A percentile compares a stretch with the other conserved stretches of the same genome.
These are phyloP conservation scores for Halcyon smyrnensis DNA, from an alignment of 2,797 vertebrate genomes.

Conservation along the genomic window DNA sequence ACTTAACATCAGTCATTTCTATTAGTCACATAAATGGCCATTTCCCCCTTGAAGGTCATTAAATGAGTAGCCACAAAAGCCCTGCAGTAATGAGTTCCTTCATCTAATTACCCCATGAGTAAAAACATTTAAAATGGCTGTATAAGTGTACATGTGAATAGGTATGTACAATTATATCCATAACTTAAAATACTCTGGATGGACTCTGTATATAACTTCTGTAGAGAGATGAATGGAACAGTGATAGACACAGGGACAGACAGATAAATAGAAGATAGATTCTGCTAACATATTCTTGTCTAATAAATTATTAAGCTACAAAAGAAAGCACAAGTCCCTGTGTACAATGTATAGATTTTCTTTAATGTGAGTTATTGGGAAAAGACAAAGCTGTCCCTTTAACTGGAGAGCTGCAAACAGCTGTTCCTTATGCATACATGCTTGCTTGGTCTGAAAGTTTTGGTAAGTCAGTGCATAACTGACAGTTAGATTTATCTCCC, in stretches of 20 bases:
- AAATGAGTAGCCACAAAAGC: background rate
- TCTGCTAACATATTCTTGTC: background rate
- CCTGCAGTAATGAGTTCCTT: background rate
- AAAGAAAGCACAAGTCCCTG: conserved; percentile 21
- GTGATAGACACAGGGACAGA: background rate
- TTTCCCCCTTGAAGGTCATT: background rate
- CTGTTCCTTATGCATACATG: conserved; percentile 68
- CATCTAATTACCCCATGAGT: background rate
- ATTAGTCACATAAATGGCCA: background rate
- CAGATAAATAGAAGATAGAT: conserved; percentile 5
- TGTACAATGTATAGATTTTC: conserved; percentile 25
- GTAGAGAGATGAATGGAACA: background rate
- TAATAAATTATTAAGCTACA: conserved; percentile 52
- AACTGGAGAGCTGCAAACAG: conserved; percentile 58
- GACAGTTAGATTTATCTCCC: conserved; percentile 81
- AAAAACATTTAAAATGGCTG: background rate
- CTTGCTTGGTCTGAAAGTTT: conserved; percentile 78
- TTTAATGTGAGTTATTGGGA: background rate
- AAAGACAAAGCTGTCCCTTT: conserved; percentile 58
- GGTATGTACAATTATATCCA: background rate
- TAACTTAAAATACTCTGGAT: background rate
- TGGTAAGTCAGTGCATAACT: conserved; percentile 78
- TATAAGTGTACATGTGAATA: background rate
- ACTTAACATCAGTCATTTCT: background rate
- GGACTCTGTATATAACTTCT: background rate